Evolutionary conservation across 1,140 invertebrate species (phyloP), one percentile per base, ranked within the genome.

Genomic region (Cotesia typhae): DNA sequence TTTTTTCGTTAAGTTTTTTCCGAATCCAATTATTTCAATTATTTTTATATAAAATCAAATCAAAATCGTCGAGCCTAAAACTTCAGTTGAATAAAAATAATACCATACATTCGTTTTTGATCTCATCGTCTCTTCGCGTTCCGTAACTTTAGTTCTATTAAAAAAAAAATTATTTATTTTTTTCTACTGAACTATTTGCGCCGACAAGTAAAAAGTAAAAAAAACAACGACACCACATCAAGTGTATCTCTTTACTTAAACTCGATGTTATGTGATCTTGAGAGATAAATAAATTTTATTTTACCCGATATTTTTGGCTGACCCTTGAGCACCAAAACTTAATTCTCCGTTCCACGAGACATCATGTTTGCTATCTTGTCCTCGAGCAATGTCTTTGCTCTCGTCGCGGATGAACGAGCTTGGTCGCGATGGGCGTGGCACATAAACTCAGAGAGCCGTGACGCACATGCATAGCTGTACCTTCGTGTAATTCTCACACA

Each of bases 371-470:
- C 17, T 51, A 55, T 65, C 59, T 10, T 64, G 38, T 65, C 63
- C 63, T 47, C 14, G 63, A 47, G 59, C 78, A 77, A 79, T 78
- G 79, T 81, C 78, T 81, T 80, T 80, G 78, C 76, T 74, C 76
- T 79, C 79, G 80, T 84, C 83, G 80, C 75, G 81, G 81, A 79
- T 80, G 83, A 82, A 78, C 80, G 81, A 84, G 79, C 78, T 78
- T 75, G 81, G 80, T 80, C 78, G 82, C 78, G 76, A 82, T 85
- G 83, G 83, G 84, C 84, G 85, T 86, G 82, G 80, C 77, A 72
- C 76, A 64, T 73, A 72, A 77, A 82, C 76, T 82, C 81, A 74
- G 78, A 82, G 70, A 75, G 75, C 80, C 78, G 75, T 82, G 78
- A 82, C 79, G 78, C 80, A 84, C 82, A 79, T 77, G 78, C 76